Conservation (phyloP, 1,140 invertebrate genomes). For the Meloidogyne floridensis region DNA sequence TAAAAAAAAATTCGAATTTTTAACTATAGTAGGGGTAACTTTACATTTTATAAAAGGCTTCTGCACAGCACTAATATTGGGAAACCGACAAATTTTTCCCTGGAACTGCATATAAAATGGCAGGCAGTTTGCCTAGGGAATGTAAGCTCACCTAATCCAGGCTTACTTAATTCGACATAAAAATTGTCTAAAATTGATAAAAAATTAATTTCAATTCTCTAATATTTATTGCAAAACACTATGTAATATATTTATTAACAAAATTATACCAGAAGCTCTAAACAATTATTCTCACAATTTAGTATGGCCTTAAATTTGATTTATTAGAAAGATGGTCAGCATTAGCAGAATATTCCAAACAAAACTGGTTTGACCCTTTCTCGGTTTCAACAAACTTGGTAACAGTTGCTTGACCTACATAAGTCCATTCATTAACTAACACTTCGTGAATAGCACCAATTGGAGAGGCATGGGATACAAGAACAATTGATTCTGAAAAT, state of each 20-base stretch:
- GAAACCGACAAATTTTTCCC: too few relatives aligned
- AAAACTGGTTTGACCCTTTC: constrained; percentile 42
- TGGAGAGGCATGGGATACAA: constrained; percentile 58
- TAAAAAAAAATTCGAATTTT: too few relatives aligned
- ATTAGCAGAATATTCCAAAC: constrained; percentile 39
- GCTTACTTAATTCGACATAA: too few relatives aligned
- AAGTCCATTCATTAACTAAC: constrained; percentile 54
- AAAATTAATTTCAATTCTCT: background rate
- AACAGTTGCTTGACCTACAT: constrained; percentile 62
- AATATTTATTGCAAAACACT: background rate
- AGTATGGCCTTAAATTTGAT: constrained; percentile 49
- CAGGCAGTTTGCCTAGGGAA: too few relatives aligned
- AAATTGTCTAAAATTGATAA: too few relatives aligned
- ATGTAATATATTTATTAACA: background rate
- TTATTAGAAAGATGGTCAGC: constrained; percentile 53
- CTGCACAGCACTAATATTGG: too few relatives aligned
- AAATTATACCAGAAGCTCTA: background rate
- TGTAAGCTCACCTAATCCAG: too few relatives aligned
- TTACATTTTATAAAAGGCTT: too few relatives aligned
- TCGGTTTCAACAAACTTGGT: constrained; percentile 54
- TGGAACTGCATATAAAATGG: too few relatives aligned
- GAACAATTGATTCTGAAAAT: constrained; percentile 46
- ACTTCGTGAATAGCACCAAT: constrained; percentile 63
- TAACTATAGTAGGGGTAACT: too few relatives aligned
- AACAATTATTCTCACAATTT: background rate